Percentiles rank a stretch among this genome's conserved stretches.
Evolutionary conservation across 2,888 invertebrate species (phyloP).

Genomic region (Enchytraeus crypticus): DNA sequence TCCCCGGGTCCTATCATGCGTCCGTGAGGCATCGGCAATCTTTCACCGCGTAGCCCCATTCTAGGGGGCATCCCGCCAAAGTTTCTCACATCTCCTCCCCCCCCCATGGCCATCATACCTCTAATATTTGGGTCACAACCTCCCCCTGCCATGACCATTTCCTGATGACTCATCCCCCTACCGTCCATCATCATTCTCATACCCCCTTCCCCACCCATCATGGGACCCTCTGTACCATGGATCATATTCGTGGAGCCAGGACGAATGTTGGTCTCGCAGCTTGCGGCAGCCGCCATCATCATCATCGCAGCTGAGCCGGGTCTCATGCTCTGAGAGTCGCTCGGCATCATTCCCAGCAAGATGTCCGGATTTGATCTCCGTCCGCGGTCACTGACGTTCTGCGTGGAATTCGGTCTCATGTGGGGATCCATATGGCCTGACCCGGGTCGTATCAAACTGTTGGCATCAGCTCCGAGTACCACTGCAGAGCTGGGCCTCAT

Average conservation of each 20-base stretch:
- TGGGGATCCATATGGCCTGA: no score
- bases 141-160: neutral
- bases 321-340: slow-evolving; percentile 1
- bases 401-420: neutral
- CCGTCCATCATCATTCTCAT: neutral
- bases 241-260: neutral
- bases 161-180: neutral
- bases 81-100: neutral
- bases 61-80: neutral
- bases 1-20: slow-evolving; percentile 4
- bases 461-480: neutral
- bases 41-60: slow-evolving; percentile 5
- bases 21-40: neutral
- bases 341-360: neutral
- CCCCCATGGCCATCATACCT: neutral
- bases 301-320: slow-evolving; percentile 10
- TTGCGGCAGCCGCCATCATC: neutral
- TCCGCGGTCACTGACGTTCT: neutral
- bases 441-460: no score
- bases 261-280: neutral
- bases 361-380: neutral
- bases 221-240: neutral
- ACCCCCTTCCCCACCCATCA: neutral
- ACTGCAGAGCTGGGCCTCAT: slow-evolving; percentile 4
- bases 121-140: slow-evolving; percentile 1